Evolutionary conservation across 2,888 invertebrate genomes (phyloP), one percentile per base, ranked within the genome.

Genomic region (Eupithecia inturbata): DNA sequence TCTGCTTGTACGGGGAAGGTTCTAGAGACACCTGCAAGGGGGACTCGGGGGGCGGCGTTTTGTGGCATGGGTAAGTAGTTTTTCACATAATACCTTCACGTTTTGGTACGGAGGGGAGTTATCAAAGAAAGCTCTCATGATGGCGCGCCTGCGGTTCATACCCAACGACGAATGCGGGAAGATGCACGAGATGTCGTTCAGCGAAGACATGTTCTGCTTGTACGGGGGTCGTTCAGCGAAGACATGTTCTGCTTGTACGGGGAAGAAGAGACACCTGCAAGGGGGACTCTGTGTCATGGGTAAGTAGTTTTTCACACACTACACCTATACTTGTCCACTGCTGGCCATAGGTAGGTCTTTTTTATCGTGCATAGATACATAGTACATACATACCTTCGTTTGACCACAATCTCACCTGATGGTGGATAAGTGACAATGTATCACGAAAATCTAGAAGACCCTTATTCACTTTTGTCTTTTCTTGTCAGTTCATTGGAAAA

Each of bases 161-260:
- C 74, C 88, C 2, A 63, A 71, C 3, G 7, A 80, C 1, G 63
- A 79, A 33, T 93, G 93, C 68, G 80, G 84, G 33, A 67, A 31
- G 9, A 53, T 88, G 73, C 89, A 91, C 60, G 67, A 82, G 4
- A 1, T 84, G 36, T 76, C 66, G 0, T 67, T 92, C 1, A 83
- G 87, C 1, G 36, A 76, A 0, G 92, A 92, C 70, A 92, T 92
- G 91, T 93, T 93, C 77, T 93, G 93, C 72, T 81, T 92, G 71
- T 92, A 92, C 49, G 92, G 93, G 3, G 80, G 85, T 3, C 91
- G 88, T 0, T n/a, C 28, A 83, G 87, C 1, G 36, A 76, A 0
- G 92, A 92, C 70, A 92, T 92, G 91, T 93, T 93, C 77, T 93
- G 93, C 72, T 81, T 92, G 71, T 92, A 92, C 49, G 92, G 93